Conservation (phyloP, 2,113 vertebrate genomes). For the Thalassarche chlororhynchos region DNA sequence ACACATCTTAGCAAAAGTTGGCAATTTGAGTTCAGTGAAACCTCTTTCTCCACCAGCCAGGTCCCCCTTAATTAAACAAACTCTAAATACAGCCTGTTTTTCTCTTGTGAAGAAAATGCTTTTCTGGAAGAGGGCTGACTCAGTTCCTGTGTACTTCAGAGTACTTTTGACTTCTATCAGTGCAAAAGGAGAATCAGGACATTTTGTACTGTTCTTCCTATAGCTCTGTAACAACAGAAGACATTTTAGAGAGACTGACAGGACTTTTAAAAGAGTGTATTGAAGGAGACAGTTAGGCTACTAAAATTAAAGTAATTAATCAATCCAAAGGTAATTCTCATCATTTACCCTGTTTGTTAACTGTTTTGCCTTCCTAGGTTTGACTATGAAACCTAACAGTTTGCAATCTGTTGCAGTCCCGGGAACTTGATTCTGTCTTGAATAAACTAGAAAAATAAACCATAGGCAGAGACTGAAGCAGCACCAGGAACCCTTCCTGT, state of each 20-base stretch:
- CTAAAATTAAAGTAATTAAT: conserved; percentile 21
- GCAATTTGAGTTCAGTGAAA: not conserved
- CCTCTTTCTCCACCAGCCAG: not conserved
- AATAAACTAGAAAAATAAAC: not conserved
- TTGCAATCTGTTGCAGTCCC: not conserved
- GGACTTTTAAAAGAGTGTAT: not conserved
- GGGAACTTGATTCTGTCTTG: not conserved
- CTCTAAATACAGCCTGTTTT: not conserved
- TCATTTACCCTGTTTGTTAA: not conserved
- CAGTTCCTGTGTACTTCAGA: not conserved
- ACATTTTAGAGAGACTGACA: not conserved
- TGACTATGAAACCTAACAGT: not conserved
- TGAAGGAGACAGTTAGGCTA: not conserved
- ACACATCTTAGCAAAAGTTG: not conserved
- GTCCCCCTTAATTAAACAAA: not conserved
- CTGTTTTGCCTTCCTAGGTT: not conserved
- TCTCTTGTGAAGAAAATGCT: not conserved
- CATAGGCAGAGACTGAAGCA: not conserved
- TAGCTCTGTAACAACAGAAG: not conserved
- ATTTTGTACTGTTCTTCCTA: not conserved
- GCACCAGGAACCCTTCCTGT: not conserved
- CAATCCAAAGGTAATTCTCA: not conserved
- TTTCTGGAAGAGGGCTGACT: not conserved
- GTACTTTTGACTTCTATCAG: not conserved
- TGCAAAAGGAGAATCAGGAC: conserved; percentile 16